phyloP scores from a whole-genome alignment of 2,888 invertebrate species.

The Periphyllus acericola region DNA sequence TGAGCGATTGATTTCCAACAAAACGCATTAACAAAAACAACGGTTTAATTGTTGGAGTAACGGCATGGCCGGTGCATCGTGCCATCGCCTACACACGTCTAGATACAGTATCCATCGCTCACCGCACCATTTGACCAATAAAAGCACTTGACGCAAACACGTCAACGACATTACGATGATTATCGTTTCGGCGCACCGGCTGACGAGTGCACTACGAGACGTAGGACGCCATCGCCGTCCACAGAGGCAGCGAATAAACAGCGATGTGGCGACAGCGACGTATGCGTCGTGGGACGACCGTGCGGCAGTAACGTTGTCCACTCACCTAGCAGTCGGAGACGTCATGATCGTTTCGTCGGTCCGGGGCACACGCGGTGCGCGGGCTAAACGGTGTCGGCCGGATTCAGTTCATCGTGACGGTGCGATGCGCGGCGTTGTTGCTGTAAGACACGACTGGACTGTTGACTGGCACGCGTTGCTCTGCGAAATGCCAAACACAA shows the following conservation, averaged over 20 bases:
- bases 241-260: background rate
- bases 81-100: too few species aligned
- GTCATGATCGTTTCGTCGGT: background rate
- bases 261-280: background rate
- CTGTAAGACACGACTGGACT: background rate
- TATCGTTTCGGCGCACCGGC: too few species aligned
- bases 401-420: constrained; percentile 27
- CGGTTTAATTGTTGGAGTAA: too few species aligned
- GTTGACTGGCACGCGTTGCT: background rate
- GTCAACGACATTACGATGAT: too few species aligned
- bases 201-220: background rate
- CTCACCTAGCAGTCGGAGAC: background rate
- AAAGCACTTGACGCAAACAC: too few species aligned
- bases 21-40: too few species aligned
- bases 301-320: background rate
- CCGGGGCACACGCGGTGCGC: constrained; percentile 53
- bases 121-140: too few species aligned
- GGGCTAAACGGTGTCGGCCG: constrained; percentile 12
- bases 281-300: background rate
- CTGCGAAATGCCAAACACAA: background rate
- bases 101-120: too few species aligned
- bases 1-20: too few species aligned
- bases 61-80: too few species aligned
- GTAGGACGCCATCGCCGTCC: background rate
- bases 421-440: background rate